Percentiles rank a stretch among this genome's conserved stretches.
Conservation (phyloP, 2,888 invertebrate genomes). For the Drosophila kanekoi region DNA sequence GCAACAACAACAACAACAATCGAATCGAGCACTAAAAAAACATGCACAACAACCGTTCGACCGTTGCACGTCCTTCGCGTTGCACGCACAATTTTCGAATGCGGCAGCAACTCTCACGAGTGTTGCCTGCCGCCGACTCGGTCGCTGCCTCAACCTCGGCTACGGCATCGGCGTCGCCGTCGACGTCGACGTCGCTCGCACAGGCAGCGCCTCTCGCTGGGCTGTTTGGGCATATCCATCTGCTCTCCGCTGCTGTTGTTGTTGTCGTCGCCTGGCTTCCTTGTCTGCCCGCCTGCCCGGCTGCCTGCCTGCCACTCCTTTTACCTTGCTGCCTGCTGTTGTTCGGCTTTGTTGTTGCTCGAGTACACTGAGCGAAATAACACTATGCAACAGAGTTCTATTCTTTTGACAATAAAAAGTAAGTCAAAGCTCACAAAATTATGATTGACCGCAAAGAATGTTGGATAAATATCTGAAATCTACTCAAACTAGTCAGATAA, state of each 20-base stretch:
- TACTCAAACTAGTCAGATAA: too few relatives aligned
- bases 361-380: too few relatives aligned
- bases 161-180: constrained; percentile 11
- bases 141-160: constrained; percentile 1
- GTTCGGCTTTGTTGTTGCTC: too few relatives aligned
- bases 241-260: constrained; percentile 31
- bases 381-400: too few relatives aligned
- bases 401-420: too few relatives aligned
- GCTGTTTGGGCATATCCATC: constrained; percentile 43
- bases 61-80: constrained; percentile 78
- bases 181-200: constrained; percentile 1
- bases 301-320: too few relatives aligned
- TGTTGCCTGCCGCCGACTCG: constrained; percentile 6
- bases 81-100: constrained; percentile 82
- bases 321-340: background rate
- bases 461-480: too few relatives aligned
- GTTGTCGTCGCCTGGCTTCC: constrained; percentile 20
- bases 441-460: too few relatives aligned
- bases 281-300: constrained; percentile 16
- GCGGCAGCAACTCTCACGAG: constrained; percentile 48
- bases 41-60: constrained; percentile 15
- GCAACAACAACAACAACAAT: constrained; percentile 20
- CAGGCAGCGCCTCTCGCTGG: constrained; percentile 11
- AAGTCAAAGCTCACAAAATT: too few relatives aligned
- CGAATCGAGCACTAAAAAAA: background rate